phyloP scores from a whole-genome alignment of 2,113 vertebrate genomes.

The Phrynosoma platyrhinos region DNA sequence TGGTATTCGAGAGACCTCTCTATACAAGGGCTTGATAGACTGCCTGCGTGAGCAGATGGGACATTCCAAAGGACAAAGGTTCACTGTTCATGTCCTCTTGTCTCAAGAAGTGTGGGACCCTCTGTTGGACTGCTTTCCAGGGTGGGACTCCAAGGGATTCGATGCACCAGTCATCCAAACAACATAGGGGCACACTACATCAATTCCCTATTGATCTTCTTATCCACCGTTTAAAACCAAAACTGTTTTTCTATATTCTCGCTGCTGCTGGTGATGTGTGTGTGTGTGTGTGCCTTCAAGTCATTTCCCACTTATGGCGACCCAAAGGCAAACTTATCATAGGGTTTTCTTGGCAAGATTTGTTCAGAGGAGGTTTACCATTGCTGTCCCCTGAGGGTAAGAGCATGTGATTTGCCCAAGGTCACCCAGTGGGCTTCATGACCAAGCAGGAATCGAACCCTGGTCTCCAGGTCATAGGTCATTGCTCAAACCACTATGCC shows the following conservation, averaged over 20 bases:
- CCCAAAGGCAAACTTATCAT: too few relatives aligned
- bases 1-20: slow-evolving; percentile 63
- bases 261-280: background rate
- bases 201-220: background rate
- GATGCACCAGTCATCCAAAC: background rate
- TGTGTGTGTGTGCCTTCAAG: too few relatives aligned
- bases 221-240: background rate
- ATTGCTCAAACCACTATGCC: too few relatives aligned
- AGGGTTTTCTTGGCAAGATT: too few relatives aligned
- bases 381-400: too few relatives aligned
- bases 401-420: too few relatives aligned
- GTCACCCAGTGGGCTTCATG: too few relatives aligned
- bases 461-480: too few relatives aligned
- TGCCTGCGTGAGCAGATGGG: slow-evolving; percentile 21
- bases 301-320: background rate
- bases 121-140: slow-evolving; percentile 45
- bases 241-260: background rate
- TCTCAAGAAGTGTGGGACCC: background rate
- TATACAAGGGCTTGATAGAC: slow-evolving; percentile 38
- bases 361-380: too few relatives aligned
- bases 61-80: slow-evolving; percentile 70
- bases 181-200: fast-evolving
- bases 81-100: slow-evolving; percentile 65
- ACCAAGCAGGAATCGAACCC: too few relatives aligned
- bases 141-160: slow-evolving; percentile 22